These are phyloP conservation scores for Styela clava DNA, from an alignment of 23 tunicate species.

Conservation along the genomic window DNA sequence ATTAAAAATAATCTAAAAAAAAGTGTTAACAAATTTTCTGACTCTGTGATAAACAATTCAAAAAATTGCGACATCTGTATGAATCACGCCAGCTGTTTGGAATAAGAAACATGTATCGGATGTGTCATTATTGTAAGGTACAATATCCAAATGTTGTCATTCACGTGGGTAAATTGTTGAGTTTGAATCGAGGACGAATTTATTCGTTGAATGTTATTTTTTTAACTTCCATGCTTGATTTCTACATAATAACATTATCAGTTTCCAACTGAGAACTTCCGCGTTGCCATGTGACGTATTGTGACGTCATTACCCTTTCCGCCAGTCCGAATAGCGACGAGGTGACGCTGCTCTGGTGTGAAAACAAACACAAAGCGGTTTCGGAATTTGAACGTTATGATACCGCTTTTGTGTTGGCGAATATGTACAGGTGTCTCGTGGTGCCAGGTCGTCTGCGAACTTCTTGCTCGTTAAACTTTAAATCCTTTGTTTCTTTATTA, in stretches of 20 bases:
- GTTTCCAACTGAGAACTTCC: too few relatives aligned
- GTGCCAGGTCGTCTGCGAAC: constrained; percentile 37
- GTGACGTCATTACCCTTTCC: background rate
- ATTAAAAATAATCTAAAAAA: too few relatives aligned
- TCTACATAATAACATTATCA: too few relatives aligned
- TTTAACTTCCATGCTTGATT: too few relatives aligned
- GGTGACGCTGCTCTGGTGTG: background rate
- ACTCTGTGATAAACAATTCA: background rate
- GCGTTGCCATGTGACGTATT: background rate
- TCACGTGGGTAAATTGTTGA: too few relatives aligned
- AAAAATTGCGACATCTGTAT: background rate
- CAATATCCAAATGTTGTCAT: background rate
- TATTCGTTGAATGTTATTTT: too few relatives aligned
- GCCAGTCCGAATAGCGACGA: background rate
- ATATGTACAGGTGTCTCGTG: constrained; percentile 34
- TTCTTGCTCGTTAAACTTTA: constrained; percentile 13
- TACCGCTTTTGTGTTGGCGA: constrained; percentile 3
- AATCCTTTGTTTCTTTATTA: constrained; percentile 13
- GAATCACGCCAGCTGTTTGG: background rate
- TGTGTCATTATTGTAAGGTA: background rate
- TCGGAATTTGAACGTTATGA: constrained; percentile 11
- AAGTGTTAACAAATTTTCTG: too few relatives aligned
- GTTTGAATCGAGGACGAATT: too few relatives aligned
- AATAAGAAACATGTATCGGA: background rate
- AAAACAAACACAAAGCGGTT: background rate